Base-by-base conservation (phyloP, 1,140 invertebrate genomes). In the Brachionus calyciflorus region DNA sequence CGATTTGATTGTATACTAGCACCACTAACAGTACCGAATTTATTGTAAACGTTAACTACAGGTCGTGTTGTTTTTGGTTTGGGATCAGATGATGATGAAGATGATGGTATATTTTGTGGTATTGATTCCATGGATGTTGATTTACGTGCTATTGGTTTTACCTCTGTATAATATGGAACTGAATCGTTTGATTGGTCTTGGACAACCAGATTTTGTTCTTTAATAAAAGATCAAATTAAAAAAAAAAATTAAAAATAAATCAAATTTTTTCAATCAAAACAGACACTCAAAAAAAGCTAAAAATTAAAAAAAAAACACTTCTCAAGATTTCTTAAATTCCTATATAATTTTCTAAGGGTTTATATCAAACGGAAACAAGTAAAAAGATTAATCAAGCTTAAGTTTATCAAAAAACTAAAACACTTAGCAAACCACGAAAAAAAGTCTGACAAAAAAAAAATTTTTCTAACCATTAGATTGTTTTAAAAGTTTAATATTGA, bases 121-220 rank as follows among this genome's bases (percentile, higher is more conserved):
- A 65, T 44, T 65, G 60, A 65, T 21, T 65, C 60, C 60, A 65
- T 65, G 5, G 60, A 65, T 0, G 40, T 26, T 26, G 60, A 65
- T 24, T 65, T 65, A 21, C 37, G 17, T 14, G n/a, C 30, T 9
- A 37, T 37, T 37, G 33, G 33, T 37, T 60, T 60, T 1, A 60
- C 55, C 19, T 60, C 30, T 12, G 55, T 60, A 37, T 60, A 60
- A 60, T 60, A 60, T 19, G 55, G 55, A 17, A 30, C 33, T 28
- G 24, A 28, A 14, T 55, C 53, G 9, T 55, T 17, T 14, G 10
- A 17, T 19, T 60, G 55, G n/a, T 60, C 55, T 60, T 60, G 55
- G 17, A 60, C 55, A 7, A 60, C 14, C 55, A 60, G 37, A 37
- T 60, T 60, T 60, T 60, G 55, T n/a, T 60, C 55, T 60, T 7